Evolutionary conservation across 2,797 vertebrate genomes (phyloP).

Genomic region (Danionella dracula): DNA sequence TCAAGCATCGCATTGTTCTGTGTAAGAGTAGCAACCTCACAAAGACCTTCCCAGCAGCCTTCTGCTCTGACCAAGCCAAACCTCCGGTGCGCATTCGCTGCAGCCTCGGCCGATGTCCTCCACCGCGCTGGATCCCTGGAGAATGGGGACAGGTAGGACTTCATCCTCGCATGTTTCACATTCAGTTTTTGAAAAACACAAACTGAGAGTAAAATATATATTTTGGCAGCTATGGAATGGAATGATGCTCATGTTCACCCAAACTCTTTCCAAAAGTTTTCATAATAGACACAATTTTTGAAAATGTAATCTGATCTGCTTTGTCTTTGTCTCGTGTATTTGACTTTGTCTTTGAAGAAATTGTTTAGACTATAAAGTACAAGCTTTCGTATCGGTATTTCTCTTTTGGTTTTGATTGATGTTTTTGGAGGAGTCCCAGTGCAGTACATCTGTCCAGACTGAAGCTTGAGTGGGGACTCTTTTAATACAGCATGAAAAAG

Average conservation of each 20-base stretch:
- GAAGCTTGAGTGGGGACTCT: conserved; percentile 4
- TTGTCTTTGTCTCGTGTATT: background rate
- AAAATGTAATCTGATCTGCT: background rate
- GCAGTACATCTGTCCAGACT: background rate
- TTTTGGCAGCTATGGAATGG: no score
- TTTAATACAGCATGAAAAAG: conserved; percentile 26
- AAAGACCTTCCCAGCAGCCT: conserved; percentile 84
- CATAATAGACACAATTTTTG: no score
- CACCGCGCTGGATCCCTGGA: conserved; percentile 93
- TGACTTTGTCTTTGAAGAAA: background rate
- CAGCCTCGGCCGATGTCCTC: conserved; percentile 89
- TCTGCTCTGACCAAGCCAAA: conserved; percentile 85
- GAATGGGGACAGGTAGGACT: conserved; percentile 92
- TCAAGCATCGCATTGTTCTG: conserved; percentile 93
- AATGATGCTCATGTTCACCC: no score
- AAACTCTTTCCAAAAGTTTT: no score
- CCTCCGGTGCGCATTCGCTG: conserved; percentile 90
- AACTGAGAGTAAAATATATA: no score
- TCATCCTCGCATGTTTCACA: no score
- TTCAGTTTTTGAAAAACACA: no score
- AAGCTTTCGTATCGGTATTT: background rate
- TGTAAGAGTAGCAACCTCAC: conserved; percentile 95
- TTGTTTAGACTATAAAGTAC: background rate
- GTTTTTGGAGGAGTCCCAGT: background rate
- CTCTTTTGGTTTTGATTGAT: background rate